Percentiles rank a stretch among this genome's conserved stretches.
These are phyloP conservation scores for Zaprionus taronus DNA, from an alignment of 1,140 invertebrate genomes.

Conservation along the genomic window DNA sequence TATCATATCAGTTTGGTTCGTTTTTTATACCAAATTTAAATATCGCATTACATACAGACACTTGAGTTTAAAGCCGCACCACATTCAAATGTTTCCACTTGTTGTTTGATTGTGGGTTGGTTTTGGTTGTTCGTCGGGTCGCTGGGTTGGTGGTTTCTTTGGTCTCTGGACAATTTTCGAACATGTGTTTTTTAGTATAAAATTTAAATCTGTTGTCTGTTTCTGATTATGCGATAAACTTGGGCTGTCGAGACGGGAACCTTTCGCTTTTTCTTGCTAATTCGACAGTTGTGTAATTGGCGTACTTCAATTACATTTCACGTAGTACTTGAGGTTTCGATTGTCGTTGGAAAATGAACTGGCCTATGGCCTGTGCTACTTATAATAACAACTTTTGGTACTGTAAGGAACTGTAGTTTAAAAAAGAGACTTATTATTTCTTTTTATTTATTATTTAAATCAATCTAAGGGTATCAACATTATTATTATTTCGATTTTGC, in stretches of 20 bases:
- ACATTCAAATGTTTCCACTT: conserved; percentile 78
- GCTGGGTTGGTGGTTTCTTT: conserved; percentile 27
- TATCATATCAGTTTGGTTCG: conserved; percentile 33
- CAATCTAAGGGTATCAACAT: too few relatives aligned
- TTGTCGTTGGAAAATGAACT: conserved; percentile 11
- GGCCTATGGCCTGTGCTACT: background rate
- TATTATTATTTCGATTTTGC: too few relatives aligned
- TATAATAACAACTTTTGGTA: background rate
- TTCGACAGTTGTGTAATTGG: conserved; percentile 74
- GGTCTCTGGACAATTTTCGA: conserved; percentile 68
- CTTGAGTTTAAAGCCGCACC: conserved; percentile 69
- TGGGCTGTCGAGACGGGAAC: conserved; percentile 2
- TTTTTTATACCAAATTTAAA: conserved; percentile 70
- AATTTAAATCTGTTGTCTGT: conserved; percentile 74
- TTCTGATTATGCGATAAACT: conserved; percentile 73
- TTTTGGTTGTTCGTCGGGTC: conserved; percentile 1
- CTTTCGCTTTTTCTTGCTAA: conserved; percentile 34
- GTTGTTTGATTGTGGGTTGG: conserved; percentile 23
- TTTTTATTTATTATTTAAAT: too few relatives aligned
- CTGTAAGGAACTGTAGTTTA: background rate
- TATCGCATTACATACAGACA: conserved; percentile 80
- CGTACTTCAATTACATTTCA: conserved; percentile 40
- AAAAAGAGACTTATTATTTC: background rate
- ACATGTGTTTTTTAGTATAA: conserved; percentile 76
- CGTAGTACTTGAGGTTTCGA: conserved; percentile 16